Evolutionary conservation across 1,140 invertebrate genomes (phyloP).

Genomic region (Hycleus phaleratus): DNA sequence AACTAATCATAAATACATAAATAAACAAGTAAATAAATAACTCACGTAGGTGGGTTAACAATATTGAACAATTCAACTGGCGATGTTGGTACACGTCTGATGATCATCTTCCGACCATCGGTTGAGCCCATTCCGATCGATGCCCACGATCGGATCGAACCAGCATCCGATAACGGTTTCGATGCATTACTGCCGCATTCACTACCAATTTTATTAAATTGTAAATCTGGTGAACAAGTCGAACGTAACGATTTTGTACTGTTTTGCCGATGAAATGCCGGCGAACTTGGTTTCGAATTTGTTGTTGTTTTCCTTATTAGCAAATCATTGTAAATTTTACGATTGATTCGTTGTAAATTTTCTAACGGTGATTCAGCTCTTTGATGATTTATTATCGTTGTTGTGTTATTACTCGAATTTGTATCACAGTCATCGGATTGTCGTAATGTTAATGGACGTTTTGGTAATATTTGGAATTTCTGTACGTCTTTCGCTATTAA

Average conservation of each 20-base stretch:
- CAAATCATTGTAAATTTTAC: too few species aligned
- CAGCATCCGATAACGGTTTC: constrained; percentile 12
- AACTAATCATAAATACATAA: too few species aligned
- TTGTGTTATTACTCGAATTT: too few species aligned
- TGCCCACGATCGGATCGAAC: constrained; percentile 65
- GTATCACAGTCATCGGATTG: too few species aligned
- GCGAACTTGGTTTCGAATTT: constrained; percentile 4
- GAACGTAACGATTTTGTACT: constrained; percentile 26
- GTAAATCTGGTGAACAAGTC: constrained; percentile 20
- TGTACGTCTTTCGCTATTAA: too few species aligned
- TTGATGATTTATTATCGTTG: too few species aligned
- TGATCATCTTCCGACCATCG: constrained; percentile 75
- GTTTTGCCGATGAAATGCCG: constrained; percentile 27
- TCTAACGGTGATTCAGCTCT: too few species aligned
- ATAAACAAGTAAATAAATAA: too few species aligned
- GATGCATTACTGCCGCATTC: background rate
- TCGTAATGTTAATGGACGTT: too few species aligned
- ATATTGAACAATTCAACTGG: constrained; percentile 74
- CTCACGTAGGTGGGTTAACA: constrained; percentile 73
- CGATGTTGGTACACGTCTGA: constrained; percentile 70
- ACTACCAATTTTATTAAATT: constrained; percentile 17
- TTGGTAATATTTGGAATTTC: too few species aligned
- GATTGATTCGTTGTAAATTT: too few species aligned
- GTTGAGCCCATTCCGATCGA: constrained; percentile 80
- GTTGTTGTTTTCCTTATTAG: too few species aligned